Conservation (phyloP, 2,113 vertebrate species). For the Acanthisitta chloris region DNA sequence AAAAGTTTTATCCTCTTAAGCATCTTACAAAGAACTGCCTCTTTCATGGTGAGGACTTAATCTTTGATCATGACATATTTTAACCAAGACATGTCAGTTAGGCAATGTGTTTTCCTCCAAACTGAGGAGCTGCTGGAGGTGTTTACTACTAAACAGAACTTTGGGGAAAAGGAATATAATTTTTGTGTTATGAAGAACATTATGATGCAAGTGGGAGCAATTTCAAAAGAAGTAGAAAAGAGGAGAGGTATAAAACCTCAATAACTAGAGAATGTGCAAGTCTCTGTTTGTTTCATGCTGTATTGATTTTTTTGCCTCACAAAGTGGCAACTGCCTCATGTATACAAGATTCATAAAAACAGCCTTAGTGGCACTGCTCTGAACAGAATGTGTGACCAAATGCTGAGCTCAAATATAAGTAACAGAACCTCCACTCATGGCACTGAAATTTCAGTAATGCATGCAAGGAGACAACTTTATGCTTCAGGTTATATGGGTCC, state of each 20-base stretch:
- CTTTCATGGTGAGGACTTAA: conserved; percentile 15
- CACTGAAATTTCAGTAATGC: background rate
- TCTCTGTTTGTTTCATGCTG: background rate
- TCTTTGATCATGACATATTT: conserved; percentile 35
- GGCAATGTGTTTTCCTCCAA: background rate
- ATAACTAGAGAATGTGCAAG: background rate
- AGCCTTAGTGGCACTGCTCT: background rate
- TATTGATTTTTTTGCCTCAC: background rate
- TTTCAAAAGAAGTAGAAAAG: conserved; percentile 4
- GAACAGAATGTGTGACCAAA: background rate
- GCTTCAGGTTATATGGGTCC: background rate
- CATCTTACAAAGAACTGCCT: conserved; percentile 16
- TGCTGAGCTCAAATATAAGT: background rate
- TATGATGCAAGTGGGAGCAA: background rate
- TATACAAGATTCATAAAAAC: background rate
- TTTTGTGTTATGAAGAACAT: background rate
- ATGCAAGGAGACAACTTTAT: background rate
- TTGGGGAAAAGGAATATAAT: background rate
- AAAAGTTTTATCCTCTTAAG: conserved; percentile 44
- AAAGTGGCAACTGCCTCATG: background rate
- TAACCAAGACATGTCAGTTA: background rate
- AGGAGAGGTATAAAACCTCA: background rate
- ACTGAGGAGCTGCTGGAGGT: background rate
- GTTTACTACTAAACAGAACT: conserved; percentile 26
- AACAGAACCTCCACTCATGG: background rate